A percentile compares a stretch with the other conserved stretches of the same genome.
Conservation (phyloP, 2,113 vertebrate genomes). For the Tenebrosternarchus preto region DNA sequence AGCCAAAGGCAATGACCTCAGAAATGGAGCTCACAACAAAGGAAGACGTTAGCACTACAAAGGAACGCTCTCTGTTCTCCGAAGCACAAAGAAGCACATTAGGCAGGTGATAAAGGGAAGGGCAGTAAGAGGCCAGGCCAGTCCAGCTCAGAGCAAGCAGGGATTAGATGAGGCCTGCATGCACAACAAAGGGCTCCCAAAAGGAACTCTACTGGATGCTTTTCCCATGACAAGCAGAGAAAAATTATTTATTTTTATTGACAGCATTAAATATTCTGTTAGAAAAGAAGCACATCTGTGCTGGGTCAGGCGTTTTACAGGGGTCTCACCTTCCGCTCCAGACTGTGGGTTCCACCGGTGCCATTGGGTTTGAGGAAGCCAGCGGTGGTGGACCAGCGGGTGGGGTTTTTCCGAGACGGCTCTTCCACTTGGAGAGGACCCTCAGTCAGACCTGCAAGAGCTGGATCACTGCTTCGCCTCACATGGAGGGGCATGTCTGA, state of each 20-base stretch:
- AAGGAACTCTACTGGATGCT: no score
- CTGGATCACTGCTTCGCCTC: constrained; percentile 94
- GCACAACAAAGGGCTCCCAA: neutral
- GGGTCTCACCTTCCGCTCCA: constrained; percentile 85
- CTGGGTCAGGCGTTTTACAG: neutral
- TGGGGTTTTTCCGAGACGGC: constrained; percentile 89
- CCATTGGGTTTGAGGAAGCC: constrained; percentile 84
- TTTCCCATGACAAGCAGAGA: no score
- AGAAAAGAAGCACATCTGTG: no score
- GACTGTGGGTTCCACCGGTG: constrained; percentile 66
- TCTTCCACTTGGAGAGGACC: constrained; percentile 80
- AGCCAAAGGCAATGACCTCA: constrained; percentile 48
- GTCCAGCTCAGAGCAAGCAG: neutral
- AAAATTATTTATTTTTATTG: no score
- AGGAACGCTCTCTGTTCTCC: constrained; percentile 9
- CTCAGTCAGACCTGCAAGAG: constrained; percentile 82
- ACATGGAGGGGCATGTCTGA: constrained; percentile 95
- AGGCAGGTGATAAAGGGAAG: neutral
- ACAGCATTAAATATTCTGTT: no score
- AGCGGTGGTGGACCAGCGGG: constrained; percentile 89
- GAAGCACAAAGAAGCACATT: constrained; percentile 7
- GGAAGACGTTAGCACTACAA: constrained; percentile 36
- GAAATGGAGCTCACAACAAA: constrained; percentile 56
- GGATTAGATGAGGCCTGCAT: neutral
- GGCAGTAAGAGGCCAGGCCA: neutral